These are phyloP conservation scores for Ramphastos sulfuratus DNA, from an alignment of 2,113 vertebrate species.

Conservation along the genomic window DNA sequence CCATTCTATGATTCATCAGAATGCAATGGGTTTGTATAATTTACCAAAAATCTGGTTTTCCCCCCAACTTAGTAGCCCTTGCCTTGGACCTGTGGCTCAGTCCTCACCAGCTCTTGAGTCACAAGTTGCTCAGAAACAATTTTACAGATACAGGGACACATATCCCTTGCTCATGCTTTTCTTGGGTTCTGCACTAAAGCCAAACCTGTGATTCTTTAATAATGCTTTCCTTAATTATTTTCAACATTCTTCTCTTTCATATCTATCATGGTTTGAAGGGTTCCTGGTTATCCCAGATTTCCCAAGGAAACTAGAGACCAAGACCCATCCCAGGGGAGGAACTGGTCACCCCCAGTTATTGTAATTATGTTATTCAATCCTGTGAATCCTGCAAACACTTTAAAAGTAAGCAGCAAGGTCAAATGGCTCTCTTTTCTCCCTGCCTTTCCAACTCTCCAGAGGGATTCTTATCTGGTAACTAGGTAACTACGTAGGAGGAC, in stretches of 20 bases:
- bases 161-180: not conserved
- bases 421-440: too few species aligned
- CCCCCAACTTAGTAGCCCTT: not conserved
- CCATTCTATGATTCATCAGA: not conserved
- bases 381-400: too few species aligned
- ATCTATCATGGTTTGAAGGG: too few species aligned
- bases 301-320: too few species aligned
- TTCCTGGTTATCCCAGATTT: too few species aligned
- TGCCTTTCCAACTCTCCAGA: too few species aligned
- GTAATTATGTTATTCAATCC: too few species aligned
- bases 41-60: not conserved
- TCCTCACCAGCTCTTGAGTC: not conserved
- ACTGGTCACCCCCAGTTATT: too few species aligned
- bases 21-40: not conserved
- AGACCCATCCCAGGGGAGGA: too few species aligned
- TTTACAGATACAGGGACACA: not conserved
- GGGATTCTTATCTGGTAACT: too few species aligned
- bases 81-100: fast-evolving
- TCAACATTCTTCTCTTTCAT: not conserved
- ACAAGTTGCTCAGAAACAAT: not conserved
- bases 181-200: not conserved
- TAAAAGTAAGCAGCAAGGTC: too few species aligned
- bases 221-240: not conserved
- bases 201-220: not conserved
- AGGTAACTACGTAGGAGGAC: too few species aligned